Conservation (phyloP, 2,113 vertebrate species). For the Oryzias javanicus region DNA sequence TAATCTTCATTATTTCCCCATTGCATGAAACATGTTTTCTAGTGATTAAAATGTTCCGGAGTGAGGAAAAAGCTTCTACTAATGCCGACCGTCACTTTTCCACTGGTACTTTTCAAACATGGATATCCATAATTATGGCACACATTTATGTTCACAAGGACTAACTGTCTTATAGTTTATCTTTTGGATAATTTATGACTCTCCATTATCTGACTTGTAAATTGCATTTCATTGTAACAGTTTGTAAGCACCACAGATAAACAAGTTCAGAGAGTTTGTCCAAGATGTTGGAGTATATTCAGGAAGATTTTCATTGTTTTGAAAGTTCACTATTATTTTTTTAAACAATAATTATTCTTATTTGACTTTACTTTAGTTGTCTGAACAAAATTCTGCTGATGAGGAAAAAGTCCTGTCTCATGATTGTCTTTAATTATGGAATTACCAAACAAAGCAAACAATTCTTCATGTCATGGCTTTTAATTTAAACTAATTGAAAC, state of each 20-base stretch:
- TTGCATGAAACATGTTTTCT: conserved; percentile 68
- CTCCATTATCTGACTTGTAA: conserved; percentile 56
- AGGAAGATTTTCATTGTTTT: too few species aligned
- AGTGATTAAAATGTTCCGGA: conserved; percentile 71
- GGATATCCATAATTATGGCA: conserved; percentile 47
- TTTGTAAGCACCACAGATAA: conserved; percentile 42
- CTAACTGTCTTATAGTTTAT: conserved; percentile 36
- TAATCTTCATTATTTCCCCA: conserved; percentile 75
- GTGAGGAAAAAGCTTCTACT: conserved; percentile 11
- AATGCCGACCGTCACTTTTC: conserved; percentile 25
- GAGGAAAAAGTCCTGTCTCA: too few species aligned
- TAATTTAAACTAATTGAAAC: too few species aligned
- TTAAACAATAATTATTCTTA: too few species aligned
- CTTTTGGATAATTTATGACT: conserved; percentile 61
- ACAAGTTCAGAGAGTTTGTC: conserved; percentile 31
- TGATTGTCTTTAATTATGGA: too few species aligned
- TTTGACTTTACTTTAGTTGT: too few species aligned
- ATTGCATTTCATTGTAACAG: conserved; percentile 61
- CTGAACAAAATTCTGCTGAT: too few species aligned
- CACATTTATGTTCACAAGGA: conserved; percentile 29
- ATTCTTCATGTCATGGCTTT: too few species aligned
- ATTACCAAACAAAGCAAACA: too few species aligned
- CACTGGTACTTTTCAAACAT: conserved; percentile 28
- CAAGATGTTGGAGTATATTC: conserved; percentile 16
- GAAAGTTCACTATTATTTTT: too few species aligned